Conservation (phyloP, 92 coral and sea anemone species). For the Palythoa grandis region DNA sequence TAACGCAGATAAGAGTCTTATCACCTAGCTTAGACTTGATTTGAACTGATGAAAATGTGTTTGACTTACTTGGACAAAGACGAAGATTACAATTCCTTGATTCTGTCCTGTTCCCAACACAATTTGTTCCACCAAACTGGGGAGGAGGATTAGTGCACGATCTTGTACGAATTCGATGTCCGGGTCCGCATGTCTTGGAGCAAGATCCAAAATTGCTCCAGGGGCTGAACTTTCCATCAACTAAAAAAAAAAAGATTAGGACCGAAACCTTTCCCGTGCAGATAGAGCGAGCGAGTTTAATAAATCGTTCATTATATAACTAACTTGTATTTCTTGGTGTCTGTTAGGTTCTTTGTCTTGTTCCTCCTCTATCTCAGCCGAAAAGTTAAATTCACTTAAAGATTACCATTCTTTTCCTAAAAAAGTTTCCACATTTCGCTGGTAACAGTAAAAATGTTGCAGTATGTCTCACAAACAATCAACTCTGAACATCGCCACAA, state of each 20-base stretch:
- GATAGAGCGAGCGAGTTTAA: too few species aligned
- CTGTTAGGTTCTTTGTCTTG: too few species aligned
- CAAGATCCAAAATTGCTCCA: slow-evolving; percentile 26
- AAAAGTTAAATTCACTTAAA: too few species aligned
- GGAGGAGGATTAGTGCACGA: slow-evolving; percentile 47
- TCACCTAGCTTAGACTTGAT: too few species aligned
- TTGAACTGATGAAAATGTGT: neutral
- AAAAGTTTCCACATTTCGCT: too few species aligned
- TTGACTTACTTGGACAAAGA: slow-evolving; percentile 47
- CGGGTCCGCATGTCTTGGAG: slow-evolving; percentile 9
- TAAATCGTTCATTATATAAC: too few species aligned
- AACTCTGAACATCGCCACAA: too few species aligned
- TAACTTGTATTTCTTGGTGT: too few species aligned
- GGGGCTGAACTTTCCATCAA: neutral
- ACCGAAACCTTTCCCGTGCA: too few species aligned
- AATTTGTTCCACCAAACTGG: slow-evolving; percentile 18
- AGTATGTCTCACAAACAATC: too few species aligned
- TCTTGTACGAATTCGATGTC: slow-evolving; percentile 29
- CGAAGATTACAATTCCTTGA: slow-evolving; percentile 21
- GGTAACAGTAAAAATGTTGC: neutral
- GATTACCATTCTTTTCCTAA: neutral
- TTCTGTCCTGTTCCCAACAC: slow-evolving; percentile 28
- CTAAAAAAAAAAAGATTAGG: neutral
- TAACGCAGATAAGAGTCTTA: too few species aligned
- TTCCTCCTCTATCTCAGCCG: too few species aligned